Evolutionary conservation across 2,113 vertebrate species (phyloP), one percentile per base, ranked within the genome.

Genomic region (Neodon shergylaensis): DNA sequence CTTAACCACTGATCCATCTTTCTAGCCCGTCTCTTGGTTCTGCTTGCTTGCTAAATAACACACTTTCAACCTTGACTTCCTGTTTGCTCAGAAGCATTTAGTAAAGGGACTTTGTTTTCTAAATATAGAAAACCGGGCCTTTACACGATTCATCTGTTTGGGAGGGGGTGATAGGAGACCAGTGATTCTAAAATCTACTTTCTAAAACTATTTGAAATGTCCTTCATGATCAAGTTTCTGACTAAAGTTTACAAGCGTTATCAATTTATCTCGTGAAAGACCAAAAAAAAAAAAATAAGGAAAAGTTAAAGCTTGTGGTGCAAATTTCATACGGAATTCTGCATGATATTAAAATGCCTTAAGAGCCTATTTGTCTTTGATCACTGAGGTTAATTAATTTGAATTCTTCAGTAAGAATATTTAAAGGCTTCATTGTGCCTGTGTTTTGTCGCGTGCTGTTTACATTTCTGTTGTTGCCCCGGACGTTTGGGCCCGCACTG

Each of bases 401-500:
- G 61, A 84, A 92, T 81, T 81, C 4, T 49, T 39, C 88, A 88
- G 33, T 52, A 49, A 54, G 68, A 70, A 49, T 82, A 88, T 58
- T 90, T 68, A 58, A 66, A 84, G 49, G 8, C 68, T 65, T 49
- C 54, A n/a, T 66, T 84, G 28, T 14, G 31, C 12, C 72, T 86
- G 28, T 86, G 66, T 39, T 94, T 85, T 88, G 47, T 24, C 66
- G 74, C 88, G 1, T 82, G 94, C 31, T 89, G 24, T 49, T 86
- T 95, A 54, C 68, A 68, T 76, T 92, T 95, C 33, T 77, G 87
- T 12, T 24, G 70, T 91, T 84, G 36, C 28, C 61, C 65, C 47
- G 22, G 44, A 65, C n/a, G 26, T 72, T 72, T 52, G 63, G 44
- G 44, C 74, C 49, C 19, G 11, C 31, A 22, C 63, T 82, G 39